Conservation (phyloP, 2,113 vertebrate genomes). For the Phoxinus phoxinus region DNA sequence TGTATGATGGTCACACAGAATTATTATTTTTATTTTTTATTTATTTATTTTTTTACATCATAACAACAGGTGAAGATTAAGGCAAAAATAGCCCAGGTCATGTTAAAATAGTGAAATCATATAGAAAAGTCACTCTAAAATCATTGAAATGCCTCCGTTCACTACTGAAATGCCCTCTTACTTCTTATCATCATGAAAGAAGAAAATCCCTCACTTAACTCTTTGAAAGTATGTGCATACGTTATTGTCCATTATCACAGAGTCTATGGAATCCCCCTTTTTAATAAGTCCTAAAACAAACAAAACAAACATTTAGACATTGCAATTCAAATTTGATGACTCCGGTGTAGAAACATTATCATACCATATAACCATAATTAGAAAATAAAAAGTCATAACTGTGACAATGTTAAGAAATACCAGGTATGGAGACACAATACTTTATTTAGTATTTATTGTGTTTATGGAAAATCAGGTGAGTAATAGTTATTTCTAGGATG, state of each 20-base stretch:
- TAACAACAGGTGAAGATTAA: neutral
- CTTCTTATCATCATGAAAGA: neutral
- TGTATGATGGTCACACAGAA: too few relatives aligned
- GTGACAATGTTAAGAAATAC: too few relatives aligned
- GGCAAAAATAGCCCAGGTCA: neutral
- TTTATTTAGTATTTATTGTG: too few relatives aligned
- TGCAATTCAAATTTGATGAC: neutral
- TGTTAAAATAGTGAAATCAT: neutral
- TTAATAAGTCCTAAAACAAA: neutral
- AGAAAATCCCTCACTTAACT: neutral
- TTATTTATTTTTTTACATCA: too few relatives aligned
- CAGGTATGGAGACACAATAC: too few relatives aligned
- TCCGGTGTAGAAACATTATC: neutral
- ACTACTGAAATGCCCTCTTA: neutral
- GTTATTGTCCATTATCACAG: neutral
- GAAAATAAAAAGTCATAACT: neutral
- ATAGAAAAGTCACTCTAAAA: neutral
- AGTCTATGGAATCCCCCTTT: neutral
- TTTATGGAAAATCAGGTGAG: too few relatives aligned
- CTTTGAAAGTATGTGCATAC: neutral
- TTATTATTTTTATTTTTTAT: too few relatives aligned
- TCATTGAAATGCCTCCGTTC: neutral
- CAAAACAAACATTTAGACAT: neutral
- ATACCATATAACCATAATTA: neutral
- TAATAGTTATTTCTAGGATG: too few relatives aligned